These are phyloP conservation scores for Tursiops truncatus DNA, from an alignment of 2,113 vertebrate genomes.

Conservation along the genomic window DNA sequence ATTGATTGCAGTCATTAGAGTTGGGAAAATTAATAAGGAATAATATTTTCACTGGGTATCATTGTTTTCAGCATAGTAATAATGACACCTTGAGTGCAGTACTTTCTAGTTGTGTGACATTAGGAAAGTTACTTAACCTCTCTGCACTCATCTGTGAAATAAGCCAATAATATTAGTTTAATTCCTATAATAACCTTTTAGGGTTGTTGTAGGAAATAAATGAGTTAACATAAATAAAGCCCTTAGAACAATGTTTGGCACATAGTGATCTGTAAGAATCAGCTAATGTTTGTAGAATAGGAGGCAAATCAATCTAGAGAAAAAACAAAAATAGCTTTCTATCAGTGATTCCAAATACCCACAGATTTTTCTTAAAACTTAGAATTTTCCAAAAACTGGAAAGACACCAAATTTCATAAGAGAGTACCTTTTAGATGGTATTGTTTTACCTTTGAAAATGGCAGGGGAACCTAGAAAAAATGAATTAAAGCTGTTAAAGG, in stretches of 20 bases:
- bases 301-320: background rate
- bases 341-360: background rate
- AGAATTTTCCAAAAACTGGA: conserved; percentile 44
- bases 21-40: background rate
- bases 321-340: background rate
- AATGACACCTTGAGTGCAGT: background rate
- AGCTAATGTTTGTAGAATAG: background rate
- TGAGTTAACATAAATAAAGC: background rate
- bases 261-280: background rate
- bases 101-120: background rate
- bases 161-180: background rate
- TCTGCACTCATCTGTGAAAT: background rate
- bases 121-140: background rate
- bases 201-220: background rate
- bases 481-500: conserved; percentile 30
- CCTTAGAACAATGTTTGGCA: background rate
- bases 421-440: conserved; percentile 35
- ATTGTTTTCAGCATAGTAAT: background rate
- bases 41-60: background rate
- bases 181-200: background rate
- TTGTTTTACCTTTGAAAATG: conserved; percentile 19
- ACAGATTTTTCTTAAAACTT: conserved; percentile 18
- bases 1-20: background rate
- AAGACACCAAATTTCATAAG: background rate
- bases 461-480: conserved; percentile 19